Evolutionary conservation across 2,888 invertebrate species (phyloP), one percentile per base, ranked within the genome.

Genomic region (Crocallis elinguaria): DNA sequence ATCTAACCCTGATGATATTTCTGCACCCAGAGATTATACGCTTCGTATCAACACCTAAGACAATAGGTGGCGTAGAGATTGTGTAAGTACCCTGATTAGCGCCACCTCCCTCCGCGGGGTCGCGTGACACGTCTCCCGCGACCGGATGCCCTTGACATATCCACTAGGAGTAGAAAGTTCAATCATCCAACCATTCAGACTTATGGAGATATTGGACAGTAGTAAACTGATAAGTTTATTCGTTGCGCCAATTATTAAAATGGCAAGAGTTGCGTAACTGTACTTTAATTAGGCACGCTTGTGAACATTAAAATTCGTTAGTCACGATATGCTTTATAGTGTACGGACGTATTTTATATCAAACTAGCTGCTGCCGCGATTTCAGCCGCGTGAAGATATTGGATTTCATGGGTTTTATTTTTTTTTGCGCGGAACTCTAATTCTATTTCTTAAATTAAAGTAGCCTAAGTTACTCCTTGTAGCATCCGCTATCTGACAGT

Each of bases 131-230:
- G 73, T 63, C 57, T n/a, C 60, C 62, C 57, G 66, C 66, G 67
- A 73, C 78, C 62, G 53, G 82, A 63, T 75, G 85, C 76, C 90
- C 89, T 90, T 90, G 90, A 88, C 88, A 88, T 84, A 86, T 84
- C 77, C 74, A 69, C 70, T 65, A 67, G 60, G 56, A 71, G 73
- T 86, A 86, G 88, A 88, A 87, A 88, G 88, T 85, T 73, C 73
- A 73, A 76, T 49, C 73, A 74, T 76, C 77, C 67, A 38, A 32
- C 30, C 30, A 27, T 25, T 12, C 9, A 8, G 11, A n/a, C 9
- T 19, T 9, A 43, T 32, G 36, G 25, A 30, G 37, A 16, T 12
- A 25, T 33, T 30, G 35, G 11, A 14, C 42, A 44, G 29, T 32
- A 27, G 25, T 27, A 12, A 17, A 36, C 35, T 45, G 42, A 45